phyloP scores from a whole-genome alignment of 2,113 vertebrate genomes.

The Accipiter cooperii region DNA sequence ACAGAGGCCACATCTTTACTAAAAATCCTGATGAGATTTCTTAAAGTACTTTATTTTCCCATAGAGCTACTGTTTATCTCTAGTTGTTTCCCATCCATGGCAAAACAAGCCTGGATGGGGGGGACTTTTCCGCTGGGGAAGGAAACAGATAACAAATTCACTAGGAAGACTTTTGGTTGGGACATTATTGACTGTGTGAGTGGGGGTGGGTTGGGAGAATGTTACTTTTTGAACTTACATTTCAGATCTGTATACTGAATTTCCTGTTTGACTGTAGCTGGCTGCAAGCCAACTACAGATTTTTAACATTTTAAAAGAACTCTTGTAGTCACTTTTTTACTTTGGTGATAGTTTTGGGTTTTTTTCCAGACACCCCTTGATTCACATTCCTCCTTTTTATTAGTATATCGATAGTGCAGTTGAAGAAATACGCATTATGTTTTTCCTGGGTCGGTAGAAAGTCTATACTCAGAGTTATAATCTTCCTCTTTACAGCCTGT shows the following conservation, averaged over 20 bases:
- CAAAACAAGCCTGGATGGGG: conserved; percentile 29
- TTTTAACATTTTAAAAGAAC: background rate
- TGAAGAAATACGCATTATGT: background rate
- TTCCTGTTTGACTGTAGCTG: conserved; percentile 51
- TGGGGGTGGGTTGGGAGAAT: conserved; percentile 6
- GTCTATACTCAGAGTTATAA: background rate
- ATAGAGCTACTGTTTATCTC: conserved; percentile 57
- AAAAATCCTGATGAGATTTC: conserved; percentile 7
- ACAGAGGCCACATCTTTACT: background rate
- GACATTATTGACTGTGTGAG: background rate
- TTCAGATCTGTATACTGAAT: conserved; percentile 23
- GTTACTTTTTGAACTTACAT: conserved; percentile 31
- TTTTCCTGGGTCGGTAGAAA: background rate
- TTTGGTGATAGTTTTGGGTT: background rate
- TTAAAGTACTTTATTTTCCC: conserved; percentile 30
- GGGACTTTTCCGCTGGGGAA: conserved; percentile 41
- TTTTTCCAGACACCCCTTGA: background rate
- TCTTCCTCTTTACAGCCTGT: background rate
- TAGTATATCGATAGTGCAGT: background rate
- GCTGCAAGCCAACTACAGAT: background rate
- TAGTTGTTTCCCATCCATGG: conserved; percentile 47
- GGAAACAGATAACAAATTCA: conserved; percentile 62
- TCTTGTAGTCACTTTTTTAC: background rate
- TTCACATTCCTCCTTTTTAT: background rate
- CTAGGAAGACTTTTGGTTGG: conserved; percentile 37